Conservation (phyloP, 2,113 vertebrate species). For the Typhlomys cinereus region DNA sequence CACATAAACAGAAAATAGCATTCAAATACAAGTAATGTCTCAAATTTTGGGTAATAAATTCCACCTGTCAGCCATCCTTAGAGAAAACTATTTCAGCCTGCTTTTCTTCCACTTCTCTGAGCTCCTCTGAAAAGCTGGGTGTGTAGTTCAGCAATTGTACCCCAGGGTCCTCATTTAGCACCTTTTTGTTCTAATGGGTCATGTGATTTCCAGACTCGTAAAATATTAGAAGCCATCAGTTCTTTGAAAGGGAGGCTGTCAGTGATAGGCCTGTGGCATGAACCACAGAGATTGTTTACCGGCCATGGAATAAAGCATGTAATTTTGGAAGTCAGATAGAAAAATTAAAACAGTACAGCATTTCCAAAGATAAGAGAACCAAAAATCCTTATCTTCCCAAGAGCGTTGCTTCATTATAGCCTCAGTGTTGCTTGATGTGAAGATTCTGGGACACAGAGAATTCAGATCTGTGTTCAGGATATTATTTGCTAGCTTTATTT, state of each 20-base stretch:
- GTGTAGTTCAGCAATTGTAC: neutral
- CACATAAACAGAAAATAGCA: neutral
- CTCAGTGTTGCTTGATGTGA: neutral
- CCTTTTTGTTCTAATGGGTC: neutral
- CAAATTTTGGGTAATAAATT: neutral
- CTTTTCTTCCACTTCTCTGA: neutral
- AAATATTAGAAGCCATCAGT: neutral
- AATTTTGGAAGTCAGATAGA: neutral
- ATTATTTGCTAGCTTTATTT: neutral
- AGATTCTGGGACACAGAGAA: neutral
- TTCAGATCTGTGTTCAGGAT: constrained; percentile 9
- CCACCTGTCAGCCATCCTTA: neutral
- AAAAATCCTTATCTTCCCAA: neutral
- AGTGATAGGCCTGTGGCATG: neutral
- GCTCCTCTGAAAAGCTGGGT: neutral
- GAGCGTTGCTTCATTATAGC: neutral
- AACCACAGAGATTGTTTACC: neutral
- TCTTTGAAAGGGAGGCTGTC: neutral
- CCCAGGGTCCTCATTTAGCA: neutral
- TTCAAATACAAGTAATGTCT: neutral
- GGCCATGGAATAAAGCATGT: neutral
- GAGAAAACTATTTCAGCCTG: neutral
- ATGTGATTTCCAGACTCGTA: neutral
- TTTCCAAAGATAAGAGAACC: neutral
- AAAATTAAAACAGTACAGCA: neutral